Evolutionary conservation across 92 coral and sea anemone genomes (phyloP).

Genomic region (Palythoa grandis): DNA sequence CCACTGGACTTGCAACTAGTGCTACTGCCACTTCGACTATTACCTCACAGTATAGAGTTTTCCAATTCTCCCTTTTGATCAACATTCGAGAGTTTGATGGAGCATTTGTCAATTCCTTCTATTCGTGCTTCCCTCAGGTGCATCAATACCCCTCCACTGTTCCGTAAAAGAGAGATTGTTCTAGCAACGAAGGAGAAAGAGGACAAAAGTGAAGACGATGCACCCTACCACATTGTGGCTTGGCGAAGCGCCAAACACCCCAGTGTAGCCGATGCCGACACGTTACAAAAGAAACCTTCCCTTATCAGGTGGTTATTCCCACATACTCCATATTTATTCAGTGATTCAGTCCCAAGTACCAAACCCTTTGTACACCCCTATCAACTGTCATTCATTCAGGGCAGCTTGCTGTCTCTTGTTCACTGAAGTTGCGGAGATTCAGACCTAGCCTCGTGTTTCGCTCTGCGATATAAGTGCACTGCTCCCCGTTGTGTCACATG

Average conservation of each 20-base stretch:
- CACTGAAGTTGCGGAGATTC: too few relatives aligned
- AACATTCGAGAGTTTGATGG: neutral
- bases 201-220: constrained; percentile 54
- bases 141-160: constrained; percentile 30
- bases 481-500: too few relatives aligned
- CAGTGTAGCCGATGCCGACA: constrained; percentile 44
- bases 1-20: too few relatives aligned
- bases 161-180: constrained; percentile 68
- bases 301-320: constrained; percentile 15
- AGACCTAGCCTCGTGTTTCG: too few relatives aligned
- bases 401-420: too few relatives aligned
- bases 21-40: too few relatives aligned
- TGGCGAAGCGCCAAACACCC: constrained; percentile 86
- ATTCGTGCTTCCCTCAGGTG: constrained; percentile 9
- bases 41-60: neutral
- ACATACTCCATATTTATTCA: too few relatives aligned
- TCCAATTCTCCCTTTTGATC: neutral
- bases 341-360: too few relatives aligned
- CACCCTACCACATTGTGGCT: constrained; percentile 73
- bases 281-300: constrained; percentile 27
- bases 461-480: too few relatives aligned
- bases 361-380: too few relatives aligned
- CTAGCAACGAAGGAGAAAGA: constrained; percentile 78
- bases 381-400: too few relatives aligned
- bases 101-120: neutral